Conservation (phyloP, 2,888 invertebrate species). For the Cartodere bifasciata region DNA sequence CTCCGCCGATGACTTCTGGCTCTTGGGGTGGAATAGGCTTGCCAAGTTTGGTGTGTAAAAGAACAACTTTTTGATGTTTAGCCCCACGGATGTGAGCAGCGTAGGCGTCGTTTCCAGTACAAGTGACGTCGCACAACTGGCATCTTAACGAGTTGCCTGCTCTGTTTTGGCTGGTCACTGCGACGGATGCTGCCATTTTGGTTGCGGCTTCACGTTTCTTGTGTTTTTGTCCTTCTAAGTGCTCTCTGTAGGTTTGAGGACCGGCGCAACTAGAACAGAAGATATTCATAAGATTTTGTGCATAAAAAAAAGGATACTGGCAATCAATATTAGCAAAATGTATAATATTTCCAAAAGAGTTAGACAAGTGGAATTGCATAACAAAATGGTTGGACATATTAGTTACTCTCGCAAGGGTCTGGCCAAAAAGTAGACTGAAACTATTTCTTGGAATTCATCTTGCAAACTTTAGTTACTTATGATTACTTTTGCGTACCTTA, state of each 20-base stretch:
- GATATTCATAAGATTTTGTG: too few relatives aligned
- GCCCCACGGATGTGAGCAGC: conserved; percentile 95
- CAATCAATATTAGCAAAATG: too few relatives aligned
- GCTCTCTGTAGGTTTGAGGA: conserved; percentile 77
- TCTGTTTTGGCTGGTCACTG: conserved; percentile 48
- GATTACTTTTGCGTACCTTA: conserved; percentile 50
- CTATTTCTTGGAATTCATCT: conserved; percentile 14
- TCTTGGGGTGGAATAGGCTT: conserved; percentile 95
- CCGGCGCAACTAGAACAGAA: conserved; percentile 29
- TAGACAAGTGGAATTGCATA: too few relatives aligned
- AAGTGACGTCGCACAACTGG: conserved; percentile 96
- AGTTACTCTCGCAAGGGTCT: conserved; percentile 16
- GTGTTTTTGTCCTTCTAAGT: conserved; percentile 96
- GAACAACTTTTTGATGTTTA: conserved; percentile 96
- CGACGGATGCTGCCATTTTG: conserved; percentile 54
- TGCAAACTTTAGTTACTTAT: conserved; percentile 7
- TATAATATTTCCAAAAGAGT: too few relatives aligned
- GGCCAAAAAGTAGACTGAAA: conserved; percentile 10
- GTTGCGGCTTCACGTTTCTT: conserved; percentile 92
- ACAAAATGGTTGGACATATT: conserved; percentile 4
- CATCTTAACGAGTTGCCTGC: conserved; percentile 70
- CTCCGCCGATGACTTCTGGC: conserved; percentile 68
- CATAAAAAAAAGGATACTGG: too few relatives aligned
- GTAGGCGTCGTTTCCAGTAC: conserved; percentile 97
- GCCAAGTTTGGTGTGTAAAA: conserved; percentile 91